Conservation (phyloP, 2,888 invertebrate genomes). For the Sycophila texana region DNA sequence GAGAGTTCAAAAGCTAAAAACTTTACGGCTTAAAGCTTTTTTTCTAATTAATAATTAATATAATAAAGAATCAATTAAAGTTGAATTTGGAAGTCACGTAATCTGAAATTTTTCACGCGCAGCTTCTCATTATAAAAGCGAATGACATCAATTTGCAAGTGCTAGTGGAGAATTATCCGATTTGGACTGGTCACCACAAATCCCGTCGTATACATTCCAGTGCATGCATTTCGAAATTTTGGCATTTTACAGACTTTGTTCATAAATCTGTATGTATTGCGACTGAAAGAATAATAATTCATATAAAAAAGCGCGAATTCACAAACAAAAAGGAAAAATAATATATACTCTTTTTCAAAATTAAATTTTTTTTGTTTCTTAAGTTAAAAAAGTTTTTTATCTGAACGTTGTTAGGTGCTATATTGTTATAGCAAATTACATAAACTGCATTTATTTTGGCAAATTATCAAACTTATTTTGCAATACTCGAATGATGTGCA, state of each 20-base stretch:
- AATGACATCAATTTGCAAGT: too few relatives aligned
- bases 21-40: too few relatives aligned
- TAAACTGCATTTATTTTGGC: slow-evolving; percentile 37
- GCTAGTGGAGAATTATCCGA: too few relatives aligned
- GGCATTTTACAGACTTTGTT: neutral
- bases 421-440: neutral
- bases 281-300: neutral
- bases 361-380: neutral
- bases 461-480: slow-evolving; percentile 32
- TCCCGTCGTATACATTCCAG: neutral
- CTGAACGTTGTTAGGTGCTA: neutral
- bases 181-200: neutral
- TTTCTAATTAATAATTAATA: too few relatives aligned
- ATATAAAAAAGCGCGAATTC: neutral
- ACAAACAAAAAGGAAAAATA: neutral
- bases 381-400: neutral
- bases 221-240: neutral
- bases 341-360: neutral
- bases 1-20: too few relatives aligned
- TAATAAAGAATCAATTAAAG: too few relatives aligned
- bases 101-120: too few relatives aligned
- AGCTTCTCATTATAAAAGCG: too few relatives aligned
- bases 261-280: neutral
- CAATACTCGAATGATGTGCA: slow-evolving; percentile 11
- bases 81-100: too few relatives aligned